Evolutionary conservation across 1,140 invertebrate genomes (phyloP), one percentile per base, ranked within the genome.

Genomic region (Octopus sinensis): DNA sequence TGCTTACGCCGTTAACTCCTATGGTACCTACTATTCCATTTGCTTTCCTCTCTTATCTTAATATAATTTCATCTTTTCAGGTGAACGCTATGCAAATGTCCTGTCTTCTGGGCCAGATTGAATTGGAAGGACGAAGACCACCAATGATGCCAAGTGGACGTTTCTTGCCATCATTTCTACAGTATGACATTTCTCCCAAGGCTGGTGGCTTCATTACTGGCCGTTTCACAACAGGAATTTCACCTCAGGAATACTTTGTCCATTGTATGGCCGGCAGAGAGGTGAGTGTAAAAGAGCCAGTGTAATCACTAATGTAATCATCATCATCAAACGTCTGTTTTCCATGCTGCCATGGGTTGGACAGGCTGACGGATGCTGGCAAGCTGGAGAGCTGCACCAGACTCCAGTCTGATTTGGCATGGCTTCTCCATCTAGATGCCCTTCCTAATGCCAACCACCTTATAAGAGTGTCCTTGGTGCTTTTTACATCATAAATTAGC

Each of bases 261-360:
- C 98, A 99, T 93, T 99, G 98, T 89, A 99, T 99, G 98, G 98
- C 98, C 79, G 98, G 98, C 83, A 93, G 98, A 91, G 98, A 99
- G 93, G 94, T 94, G 88, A 84, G 84, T 82, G 78, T 77, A 1
- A 43, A 43, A 43, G 30, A 43, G 30, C 3, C 30, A 2, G 3
- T 43, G 30, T 43, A 43, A 43, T 43, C 30, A 43, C 23, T 23
- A 23, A 23, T 23, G 23, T 23, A 23, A 43, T 43, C 30, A 43
- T 43, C 30, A 43, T 43, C 30, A 43, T 43, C 30, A 43, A 43
- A 43, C 30, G 3, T 43, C 30, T 43, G 30, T 3, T 43, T 43
- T 43, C 30, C 30, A 43, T 43, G 30, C 30, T 43, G 30, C 3
- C 30, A 43, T 43, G 30, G 30, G 30, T 43, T 43, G 30, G 30